A percentile compares a stretch with the other conserved stretches of the same genome.
Conservation (phyloP, 2,888 invertebrate genomes). For the Yponomeuta malinellus region DNA sequence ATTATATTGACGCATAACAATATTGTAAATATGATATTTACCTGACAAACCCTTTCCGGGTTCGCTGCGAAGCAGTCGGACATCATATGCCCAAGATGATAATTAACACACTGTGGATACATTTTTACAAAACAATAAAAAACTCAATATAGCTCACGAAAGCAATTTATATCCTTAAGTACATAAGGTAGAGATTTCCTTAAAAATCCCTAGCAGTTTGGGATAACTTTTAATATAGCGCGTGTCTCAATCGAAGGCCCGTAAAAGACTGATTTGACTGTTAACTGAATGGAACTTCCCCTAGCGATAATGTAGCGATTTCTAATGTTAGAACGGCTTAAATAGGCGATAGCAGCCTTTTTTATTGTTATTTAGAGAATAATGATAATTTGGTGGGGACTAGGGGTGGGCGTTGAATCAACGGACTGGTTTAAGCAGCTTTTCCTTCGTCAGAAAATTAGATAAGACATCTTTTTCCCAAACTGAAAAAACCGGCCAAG, state of each 20-base stretch:
- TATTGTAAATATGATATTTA: background rate
- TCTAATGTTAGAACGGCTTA: no score
- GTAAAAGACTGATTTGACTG: background rate
- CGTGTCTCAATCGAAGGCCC: background rate
- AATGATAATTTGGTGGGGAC: no score
- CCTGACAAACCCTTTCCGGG: conserved; percentile 20
- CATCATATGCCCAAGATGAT: conserved; percentile 19
- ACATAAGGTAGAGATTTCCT: background rate
- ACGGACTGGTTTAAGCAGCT: no score
- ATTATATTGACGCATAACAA: background rate
- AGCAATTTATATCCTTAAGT: background rate
- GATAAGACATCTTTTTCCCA: no score
- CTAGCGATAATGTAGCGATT: no score
- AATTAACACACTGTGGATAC: background rate
- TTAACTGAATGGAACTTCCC: no score
- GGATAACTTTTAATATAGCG: background rate
- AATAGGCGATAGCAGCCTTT: no score
- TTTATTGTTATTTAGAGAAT: no score
- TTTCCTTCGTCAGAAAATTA: no score
- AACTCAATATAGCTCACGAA: background rate
- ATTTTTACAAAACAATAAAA: background rate
- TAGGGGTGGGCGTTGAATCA: no score
- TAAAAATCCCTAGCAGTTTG: background rate
- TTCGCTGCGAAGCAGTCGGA: conserved; percentile 13
- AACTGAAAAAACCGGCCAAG: no score